Evolutionary conservation across 1,140 invertebrate genomes (phyloP), one percentile per base, ranked within the genome.

Genomic region (Eumeta japonica): DNA sequence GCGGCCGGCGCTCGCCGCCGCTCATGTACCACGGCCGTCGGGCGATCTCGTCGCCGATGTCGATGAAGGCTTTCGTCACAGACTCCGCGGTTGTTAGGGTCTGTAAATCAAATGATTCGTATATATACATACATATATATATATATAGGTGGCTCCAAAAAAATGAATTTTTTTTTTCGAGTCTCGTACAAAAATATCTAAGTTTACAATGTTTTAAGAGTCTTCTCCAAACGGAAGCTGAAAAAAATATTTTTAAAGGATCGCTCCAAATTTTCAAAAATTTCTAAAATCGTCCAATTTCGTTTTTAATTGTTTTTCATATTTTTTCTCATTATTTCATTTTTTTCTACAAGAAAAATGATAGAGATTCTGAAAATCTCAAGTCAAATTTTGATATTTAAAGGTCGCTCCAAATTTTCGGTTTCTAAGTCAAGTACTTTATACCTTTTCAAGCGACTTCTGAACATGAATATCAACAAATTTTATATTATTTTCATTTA

Each of bases 21-120:
- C 75, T 75, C 74, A 85, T 77, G 48, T 79, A 85, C 83, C 83
- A 85, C 15, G 79, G 81, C 39, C 73, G 58, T 28, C 62, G 63
- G 2, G 54, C 42, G 3, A 44, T 12, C 15, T 59, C 59, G 29
- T 61, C 56, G 10, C 3, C 36, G 12, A 9, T 14, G 17, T 36
- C 9, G 12, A 24, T 11, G 3, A 12, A 31, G 5, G 14, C 20
- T 7, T 18, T 4, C 19, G 3, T 7, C 16, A 7, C 4, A 9
- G 3, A 11, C 10, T 4, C 17, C 12, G 3, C 34, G 3, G 16
- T 3, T 35, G 12, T 24, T 3, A 3, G 4, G 3, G 10, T 7
- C 34, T n/a, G 34, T 9, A 10, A 20, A n/a, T 19, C 10, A 33
- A 7, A 4, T 4, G 34, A 10, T 4, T 35, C 16, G n/a, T 35